Percentiles rank a stretch among this genome's conserved stretches.
Evolutionary conservation across 2,797 vertebrate genomes (phyloP).

Genomic region (Hoplostethus mediterraneus): DNA sequence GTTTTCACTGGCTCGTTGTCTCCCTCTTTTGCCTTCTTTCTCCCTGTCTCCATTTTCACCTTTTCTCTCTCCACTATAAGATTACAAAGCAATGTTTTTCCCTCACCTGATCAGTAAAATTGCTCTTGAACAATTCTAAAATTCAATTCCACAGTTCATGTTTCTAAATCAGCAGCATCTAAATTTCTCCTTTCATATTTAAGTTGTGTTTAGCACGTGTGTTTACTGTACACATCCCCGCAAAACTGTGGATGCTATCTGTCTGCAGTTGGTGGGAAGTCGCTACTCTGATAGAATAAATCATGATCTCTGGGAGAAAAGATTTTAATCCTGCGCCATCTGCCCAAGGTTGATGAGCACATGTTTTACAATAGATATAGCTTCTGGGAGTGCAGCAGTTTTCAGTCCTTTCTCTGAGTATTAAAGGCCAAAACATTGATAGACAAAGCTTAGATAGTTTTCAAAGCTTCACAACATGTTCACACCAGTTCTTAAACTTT

Average conservation of each 20-base stretch:
- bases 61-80: not conserved
- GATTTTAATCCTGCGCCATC: too few relatives aligned
- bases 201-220: not conserved
- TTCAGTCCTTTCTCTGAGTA: too few relatives aligned
- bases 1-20: constrained; percentile 57
- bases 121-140: not conserved
- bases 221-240: not conserved
- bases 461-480: too few relatives aligned
- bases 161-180: not conserved
- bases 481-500: too few relatives aligned
- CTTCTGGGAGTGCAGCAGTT: too few relatives aligned
- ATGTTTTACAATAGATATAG: too few relatives aligned
- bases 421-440: too few relatives aligned
- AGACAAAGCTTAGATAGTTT: too few relatives aligned
- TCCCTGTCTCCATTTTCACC: not conserved
- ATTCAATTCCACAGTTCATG: not conserved
- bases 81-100: not conserved
- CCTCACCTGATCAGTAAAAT: not conserved
- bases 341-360: too few relatives aligned
- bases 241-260: not conserved
- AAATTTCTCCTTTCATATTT: not conserved
- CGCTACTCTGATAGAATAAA: not conserved
- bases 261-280: not conserved
- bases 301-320: too few relatives aligned
- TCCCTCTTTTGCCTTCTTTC: constrained; percentile 66